These are phyloP conservation scores for Heliconius charithonia DNA, from an alignment of 2,888 invertebrate genomes.

Conservation along the genomic window DNA sequence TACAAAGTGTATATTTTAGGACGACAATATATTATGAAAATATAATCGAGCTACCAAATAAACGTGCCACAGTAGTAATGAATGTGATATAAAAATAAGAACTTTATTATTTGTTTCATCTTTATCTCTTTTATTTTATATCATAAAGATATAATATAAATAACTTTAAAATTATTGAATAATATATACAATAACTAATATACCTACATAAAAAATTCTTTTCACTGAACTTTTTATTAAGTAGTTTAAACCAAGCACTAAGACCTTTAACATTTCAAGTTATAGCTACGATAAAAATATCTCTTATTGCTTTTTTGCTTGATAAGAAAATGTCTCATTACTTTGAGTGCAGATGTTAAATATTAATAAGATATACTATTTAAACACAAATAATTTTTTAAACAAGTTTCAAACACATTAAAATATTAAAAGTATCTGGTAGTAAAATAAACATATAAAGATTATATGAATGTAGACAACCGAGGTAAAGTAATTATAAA, in stretches of 20 bases:
- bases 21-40: conserved; percentile 7
- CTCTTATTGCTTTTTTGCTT: conserved; percentile 39
- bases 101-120: neutral
- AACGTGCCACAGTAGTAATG: neutral
- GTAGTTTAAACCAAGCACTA: conserved; percentile 1
- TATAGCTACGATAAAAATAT: conserved; percentile 36
- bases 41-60: conserved; percentile 4
- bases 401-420: neutral
- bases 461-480: neutral
- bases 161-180: neutral
- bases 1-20: neutral
- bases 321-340: conserved; percentile 45
- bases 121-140: conserved; percentile 3
- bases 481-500: conserved; percentile 6
- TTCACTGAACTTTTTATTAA: neutral
- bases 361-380: conserved; percentile 40
- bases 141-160: neutral
- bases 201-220: neutral
- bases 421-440: conserved; percentile 18
- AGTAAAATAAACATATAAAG: conserved; percentile 9
- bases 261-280: conserved; percentile 15
- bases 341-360: conserved; percentile 43
- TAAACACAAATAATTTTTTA: conserved; percentile 19
- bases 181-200: neutral
- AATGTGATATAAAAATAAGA: neutral